Conservation (phyloP, 2,797 vertebrate species). For the Spea hammondii region DNA sequence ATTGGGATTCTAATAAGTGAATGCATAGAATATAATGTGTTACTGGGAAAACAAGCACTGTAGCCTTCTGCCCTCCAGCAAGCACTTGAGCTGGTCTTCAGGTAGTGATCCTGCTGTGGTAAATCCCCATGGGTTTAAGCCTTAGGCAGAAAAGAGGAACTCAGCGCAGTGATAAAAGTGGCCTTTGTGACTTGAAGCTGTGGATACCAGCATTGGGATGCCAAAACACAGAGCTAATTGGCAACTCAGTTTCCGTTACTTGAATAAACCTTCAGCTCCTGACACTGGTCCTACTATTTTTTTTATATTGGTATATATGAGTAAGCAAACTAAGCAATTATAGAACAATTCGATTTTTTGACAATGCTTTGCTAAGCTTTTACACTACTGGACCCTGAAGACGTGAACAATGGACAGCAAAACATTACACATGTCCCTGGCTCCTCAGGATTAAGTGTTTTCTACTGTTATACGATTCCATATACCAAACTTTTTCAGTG, state of each 20-base stretch:
- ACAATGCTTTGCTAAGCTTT: too few species aligned
- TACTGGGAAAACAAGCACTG: constrained; percentile 38
- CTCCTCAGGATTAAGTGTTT: neutral
- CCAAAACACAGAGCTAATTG: constrained; percentile 36
- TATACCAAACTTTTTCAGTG: neutral
- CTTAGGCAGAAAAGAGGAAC: constrained; percentile 6
- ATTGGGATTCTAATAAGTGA: constrained; percentile 36
- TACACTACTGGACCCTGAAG: too few species aligned
- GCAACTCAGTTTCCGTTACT: constrained; percentile 10
- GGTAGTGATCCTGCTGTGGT: constrained; percentile 42
- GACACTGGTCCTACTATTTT: neutral
- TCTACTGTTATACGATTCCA: neutral
- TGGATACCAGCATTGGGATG: constrained; percentile 16
- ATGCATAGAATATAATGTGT: constrained; percentile 42
- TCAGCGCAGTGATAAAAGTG: constrained; percentile 28
- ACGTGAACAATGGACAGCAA: neutral
- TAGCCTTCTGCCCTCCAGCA: constrained; percentile 47
- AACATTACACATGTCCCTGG: neutral
- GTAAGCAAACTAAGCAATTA: neutral
- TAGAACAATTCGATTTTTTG: too few species aligned
- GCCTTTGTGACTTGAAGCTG: constrained; percentile 17
- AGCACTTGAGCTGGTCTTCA: constrained; percentile 48
- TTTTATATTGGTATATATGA: neutral
- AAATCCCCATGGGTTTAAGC: constrained; percentile 25
- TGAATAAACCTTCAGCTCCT: constrained; percentile 11